Conservation (phyloP, 2,797 vertebrate species). For the Hoplostethus atlanticus region DNA sequence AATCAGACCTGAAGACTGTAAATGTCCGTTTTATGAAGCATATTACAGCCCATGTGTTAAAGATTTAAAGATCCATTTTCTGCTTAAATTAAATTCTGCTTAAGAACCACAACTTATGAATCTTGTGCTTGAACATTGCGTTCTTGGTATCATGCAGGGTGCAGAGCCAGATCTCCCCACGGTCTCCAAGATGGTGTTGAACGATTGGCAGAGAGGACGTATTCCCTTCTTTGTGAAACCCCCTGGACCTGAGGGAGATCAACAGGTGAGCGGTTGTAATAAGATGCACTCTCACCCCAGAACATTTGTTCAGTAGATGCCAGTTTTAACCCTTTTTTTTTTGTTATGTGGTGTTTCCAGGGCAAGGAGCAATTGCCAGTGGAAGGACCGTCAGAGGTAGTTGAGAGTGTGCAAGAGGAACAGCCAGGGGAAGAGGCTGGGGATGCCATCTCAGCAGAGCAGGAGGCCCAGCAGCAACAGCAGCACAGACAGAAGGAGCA, state of each 20-base stretch:
- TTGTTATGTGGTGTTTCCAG: conserved; percentile 41
- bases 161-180: conserved; percentile 95
- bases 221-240: conserved; percentile 99
- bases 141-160: conserved; percentile 83
- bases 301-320: not conserved
- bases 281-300: not conserved
- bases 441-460: conserved; percentile 37
- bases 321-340: not conserved
- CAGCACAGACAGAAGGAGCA: conserved; percentile 75
- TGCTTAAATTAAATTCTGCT: conserved; percentile 3
- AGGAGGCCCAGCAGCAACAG: conserved; percentile 53
- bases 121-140: conserved; percentile 2
- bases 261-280: conserved; percentile 79
- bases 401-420: conserved; percentile 55
- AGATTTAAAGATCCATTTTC: not conserved
- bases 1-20: not conserved
- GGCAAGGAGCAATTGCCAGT: conserved; percentile 47
- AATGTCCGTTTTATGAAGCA: conserved; percentile 19
- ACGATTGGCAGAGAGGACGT: conserved; percentile 98
- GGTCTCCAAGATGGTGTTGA: conserved; percentile 98
- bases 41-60: not conserved
- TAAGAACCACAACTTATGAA: not conserved
- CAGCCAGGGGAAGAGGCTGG: conserved; percentile 43
- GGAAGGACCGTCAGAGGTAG: conserved; percentile 37
- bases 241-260: conserved; percentile 85